These are phyloP conservation scores for Protula sp. DNA, from an alignment of 2,888 invertebrate genomes.

Conservation along the genomic window DNA sequence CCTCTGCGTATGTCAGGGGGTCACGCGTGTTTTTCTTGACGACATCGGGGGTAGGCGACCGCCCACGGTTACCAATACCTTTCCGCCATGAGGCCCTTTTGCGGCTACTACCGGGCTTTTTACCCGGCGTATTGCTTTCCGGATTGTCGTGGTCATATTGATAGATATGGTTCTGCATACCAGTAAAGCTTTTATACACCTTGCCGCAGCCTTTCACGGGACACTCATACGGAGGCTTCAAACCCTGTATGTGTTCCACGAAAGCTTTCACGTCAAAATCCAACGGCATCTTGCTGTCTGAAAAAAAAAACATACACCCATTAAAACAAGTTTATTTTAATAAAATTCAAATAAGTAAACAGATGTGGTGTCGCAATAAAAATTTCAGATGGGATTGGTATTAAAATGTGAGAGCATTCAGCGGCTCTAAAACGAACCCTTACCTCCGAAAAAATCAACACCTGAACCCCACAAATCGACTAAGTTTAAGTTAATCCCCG, in stretches of 20 bases:
- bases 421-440: no score
- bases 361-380: no score
- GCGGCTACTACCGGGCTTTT: constrained; percentile 4
- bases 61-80: not conserved
- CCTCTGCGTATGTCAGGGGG: constrained; percentile 75
- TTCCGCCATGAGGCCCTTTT: not conserved
- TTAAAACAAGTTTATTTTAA: no score
- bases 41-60: not conserved
- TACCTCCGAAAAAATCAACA: no score
- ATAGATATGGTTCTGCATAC: constrained; percentile 78
- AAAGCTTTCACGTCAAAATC: constrained; percentile 83
- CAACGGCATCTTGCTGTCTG: constrained; percentile 59
- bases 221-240: constrained; percentile 81
- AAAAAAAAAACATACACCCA: no score
- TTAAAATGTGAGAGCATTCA: no score
- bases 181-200: constrained; percentile 79
- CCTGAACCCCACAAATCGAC: no score
- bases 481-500: no score
- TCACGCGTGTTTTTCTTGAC: constrained; percentile 56
- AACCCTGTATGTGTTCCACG: constrained; percentile 74
- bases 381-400: no score
- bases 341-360: no score
- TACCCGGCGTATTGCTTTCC: constrained; percentile 19
- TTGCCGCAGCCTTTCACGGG: constrained; percentile 79
- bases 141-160: constrained; percentile 76